Conservation (phyloP, 1,140 invertebrate species). For the Phthorimaea operculella region DNA sequence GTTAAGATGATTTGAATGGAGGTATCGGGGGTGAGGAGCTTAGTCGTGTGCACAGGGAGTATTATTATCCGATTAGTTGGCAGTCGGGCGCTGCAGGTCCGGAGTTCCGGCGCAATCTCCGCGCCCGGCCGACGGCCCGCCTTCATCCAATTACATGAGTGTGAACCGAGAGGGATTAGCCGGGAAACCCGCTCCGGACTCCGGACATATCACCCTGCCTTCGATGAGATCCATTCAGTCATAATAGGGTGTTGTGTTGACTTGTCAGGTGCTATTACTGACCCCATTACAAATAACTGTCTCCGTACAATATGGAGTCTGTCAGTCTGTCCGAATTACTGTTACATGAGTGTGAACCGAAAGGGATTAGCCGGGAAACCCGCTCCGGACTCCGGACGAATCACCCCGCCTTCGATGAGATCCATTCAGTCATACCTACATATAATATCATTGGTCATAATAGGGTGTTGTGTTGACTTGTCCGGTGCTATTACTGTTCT, state of each 20-base stretch:
- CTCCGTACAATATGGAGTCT: too few species aligned
- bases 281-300: too few species aligned
- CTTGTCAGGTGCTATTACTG: too few species aligned
- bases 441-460: too few species aligned
- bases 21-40: neutral
- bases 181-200: constrained; percentile 20
- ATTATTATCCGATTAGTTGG: constrained; percentile 57
- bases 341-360: constrained; percentile 56
- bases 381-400: constrained; percentile 6
- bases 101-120: constrained; percentile 46
- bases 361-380: constrained; percentile 41
- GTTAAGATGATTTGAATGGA: constrained; percentile 6
- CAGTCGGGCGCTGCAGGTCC: neutral
- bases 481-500: too few species aligned
- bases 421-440: neutral
- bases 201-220: neutral
- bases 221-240: neutral
- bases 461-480: too few species aligned
- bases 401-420: neutral
- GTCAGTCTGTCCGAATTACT: too few species aligned
- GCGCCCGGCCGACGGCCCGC: constrained; percentile 28
- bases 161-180: constrained; percentile 53
- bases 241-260: neutral
- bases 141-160: constrained; percentile 60
- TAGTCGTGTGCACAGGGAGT: constrained; percentile 14